These are phyloP conservation scores for Mesembrinibis cayennensis DNA, from an alignment of 2,113 vertebrate species.

Conservation along the genomic window DNA sequence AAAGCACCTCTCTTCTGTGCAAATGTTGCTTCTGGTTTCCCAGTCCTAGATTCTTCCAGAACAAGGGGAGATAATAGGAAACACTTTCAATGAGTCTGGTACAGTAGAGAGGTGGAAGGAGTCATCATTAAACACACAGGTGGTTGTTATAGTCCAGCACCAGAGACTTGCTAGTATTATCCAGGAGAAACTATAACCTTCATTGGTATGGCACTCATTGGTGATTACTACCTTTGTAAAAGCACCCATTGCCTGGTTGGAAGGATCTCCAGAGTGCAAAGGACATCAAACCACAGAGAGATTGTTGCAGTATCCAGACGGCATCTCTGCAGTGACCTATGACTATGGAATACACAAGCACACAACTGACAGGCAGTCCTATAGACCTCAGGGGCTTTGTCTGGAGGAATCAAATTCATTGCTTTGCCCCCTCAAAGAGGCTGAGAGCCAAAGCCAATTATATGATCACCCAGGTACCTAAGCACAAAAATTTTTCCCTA, in stretches of 20 bases:
- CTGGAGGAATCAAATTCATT: not conserved
- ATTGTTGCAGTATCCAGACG: not conserved
- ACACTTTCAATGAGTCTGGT: not conserved
- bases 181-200: not conserved
- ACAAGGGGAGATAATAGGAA: not conserved
- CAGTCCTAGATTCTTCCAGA: not conserved
- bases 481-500: not conserved
- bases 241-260: not conserved
- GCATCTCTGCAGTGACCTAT: not conserved
- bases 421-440: not conserved
- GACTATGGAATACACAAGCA: not conserved
- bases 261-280: not conserved
- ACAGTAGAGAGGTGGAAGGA: not conserved
- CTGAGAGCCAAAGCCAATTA: not conserved
- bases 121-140: not conserved
- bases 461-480: not conserved
- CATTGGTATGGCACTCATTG: not conserved
- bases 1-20: not conserved
- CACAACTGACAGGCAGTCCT: not conserved
- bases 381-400: not conserved
- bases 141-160: not conserved
- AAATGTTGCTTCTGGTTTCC: not conserved
- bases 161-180: not conserved
- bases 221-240: not conserved
- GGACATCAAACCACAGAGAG: not conserved